Evolutionary conservation across 1,140 invertebrate species (phyloP).

Genomic region (Pseudachorutes palmiensis): DNA sequence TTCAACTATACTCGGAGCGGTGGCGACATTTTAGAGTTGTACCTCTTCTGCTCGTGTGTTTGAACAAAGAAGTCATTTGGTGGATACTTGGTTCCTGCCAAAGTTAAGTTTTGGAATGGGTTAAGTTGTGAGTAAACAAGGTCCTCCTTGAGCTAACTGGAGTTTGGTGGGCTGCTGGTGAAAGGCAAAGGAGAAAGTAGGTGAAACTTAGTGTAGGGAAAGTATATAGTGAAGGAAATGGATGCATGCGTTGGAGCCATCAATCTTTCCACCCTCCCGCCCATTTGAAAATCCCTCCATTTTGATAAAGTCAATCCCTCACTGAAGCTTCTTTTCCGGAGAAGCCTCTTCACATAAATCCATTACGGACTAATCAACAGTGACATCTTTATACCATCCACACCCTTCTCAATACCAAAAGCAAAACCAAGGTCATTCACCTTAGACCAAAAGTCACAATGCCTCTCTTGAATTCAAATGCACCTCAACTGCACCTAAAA

Average conservation of each 20-base stretch:
- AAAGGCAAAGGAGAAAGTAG: background rate
- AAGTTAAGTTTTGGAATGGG: too few relatives aligned
- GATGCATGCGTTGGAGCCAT: constrained; percentile 20
- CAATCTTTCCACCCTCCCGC: too few relatives aligned
- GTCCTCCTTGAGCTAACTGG: too few relatives aligned
- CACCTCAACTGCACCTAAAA: too few relatives aligned
- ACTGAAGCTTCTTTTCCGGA: constrained; percentile 30
- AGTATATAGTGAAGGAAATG: background rate
- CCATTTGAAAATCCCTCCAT: constrained; percentile 17
- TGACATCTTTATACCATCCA: constrained; percentile 32
- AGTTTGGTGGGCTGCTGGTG: background rate
- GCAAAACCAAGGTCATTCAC: background rate
- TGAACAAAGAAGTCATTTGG: too few relatives aligned
- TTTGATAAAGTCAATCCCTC: constrained; percentile 37
- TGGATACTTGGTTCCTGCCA: too few relatives aligned
- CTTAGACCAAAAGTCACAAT: background rate
- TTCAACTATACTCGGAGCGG: too few relatives aligned
- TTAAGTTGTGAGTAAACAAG: too few relatives aligned
- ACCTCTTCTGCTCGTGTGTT: too few relatives aligned
- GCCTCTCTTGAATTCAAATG: background rate
- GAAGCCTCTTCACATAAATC: constrained; percentile 34
- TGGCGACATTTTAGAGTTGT: too few relatives aligned
- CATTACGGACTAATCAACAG: constrained; percentile 36
- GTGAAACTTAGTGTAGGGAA: background rate
- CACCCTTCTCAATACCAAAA: too few relatives aligned